Base-by-base conservation (phyloP, 2,113 vertebrate species). In the Mixornis gularis region DNA sequence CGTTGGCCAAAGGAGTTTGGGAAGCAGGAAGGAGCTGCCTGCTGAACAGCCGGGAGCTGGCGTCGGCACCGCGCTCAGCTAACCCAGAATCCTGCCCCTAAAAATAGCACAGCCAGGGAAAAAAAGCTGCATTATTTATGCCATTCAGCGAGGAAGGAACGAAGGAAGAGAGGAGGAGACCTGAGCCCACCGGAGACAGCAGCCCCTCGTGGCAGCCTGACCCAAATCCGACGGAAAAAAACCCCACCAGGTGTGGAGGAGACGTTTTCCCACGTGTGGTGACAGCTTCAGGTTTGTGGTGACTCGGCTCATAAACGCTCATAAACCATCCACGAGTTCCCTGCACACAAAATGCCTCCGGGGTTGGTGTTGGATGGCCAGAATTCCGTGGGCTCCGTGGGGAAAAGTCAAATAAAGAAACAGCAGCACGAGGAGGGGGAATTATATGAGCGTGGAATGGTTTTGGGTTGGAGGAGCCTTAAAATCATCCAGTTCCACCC, bases 71-170 rank as follows among this genome's bases (percentile, higher is more conserved):
- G 17, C 0, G 13, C 89, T 76, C 72, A 3, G 62, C 87, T 71
- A 86, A 79, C 85, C 85, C 89, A 82, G 85, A 91, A 76, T 82
- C 43, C 65, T 6, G n/a, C 38, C 76, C 89, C 88, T 91, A 95
- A 92, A 96, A 97, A 97, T 84, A 97, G 94, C 68, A 7, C 22
- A 0, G 13, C 34, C 3, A 49, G 7, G 17, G 59, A 74, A 36
- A 68, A 93, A 87, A 60, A 32, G 21, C 87, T 88, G 89, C 73
- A 94, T 96, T 87, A 94, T 92, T 95, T 73, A 94, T 80, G 72
- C 60, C 83, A 44, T 92, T 95, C 52, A 25, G 40, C 0, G 2
- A 77, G 41, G 55, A 70, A 44, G 30, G 79, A 76, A 79, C 0
- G 16, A 46, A 56, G 38, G 18, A 53, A 74, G 12, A 38, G 55